Base-by-base conservation (phyloP, 2,797 vertebrate species). In the Australoheros facetus region DNA sequence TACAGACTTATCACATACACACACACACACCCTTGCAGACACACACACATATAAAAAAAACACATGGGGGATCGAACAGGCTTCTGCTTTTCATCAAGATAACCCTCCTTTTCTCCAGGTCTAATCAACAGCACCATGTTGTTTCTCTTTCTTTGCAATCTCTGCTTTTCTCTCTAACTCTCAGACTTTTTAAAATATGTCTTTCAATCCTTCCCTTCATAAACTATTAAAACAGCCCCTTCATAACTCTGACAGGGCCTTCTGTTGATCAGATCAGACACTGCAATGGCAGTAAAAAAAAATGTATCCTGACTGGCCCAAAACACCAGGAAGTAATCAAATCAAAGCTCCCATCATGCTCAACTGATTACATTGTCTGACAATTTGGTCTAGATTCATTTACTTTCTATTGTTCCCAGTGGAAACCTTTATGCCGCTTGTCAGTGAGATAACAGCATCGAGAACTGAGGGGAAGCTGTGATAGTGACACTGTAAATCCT, bases 71-170 rank as follows among this genome's bases (percentile, higher is more conserved):
- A 70, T 83, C 73, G 64, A 82, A 80, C 73, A 71, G 81, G 76
- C 81, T 64, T 91, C 89, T 94, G 91, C 82, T 88, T 91, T 87
- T 84, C 86, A 89, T 93, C 90, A 92, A 73, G 87, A 91, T 84
- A 85, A 87, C 66, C 72, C 79, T 66, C 59, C 42, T n/a, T 56
- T 56, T 80, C 78, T 77, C 71, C 37, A 23, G 39, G 26, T 57
- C 55, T 11, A 70, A 81, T 64, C 77, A 60, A 83, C 78, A 11
- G 56, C 64, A 32, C 39, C 71, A 23, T 77, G 13, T 62, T 73
- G 45, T 83, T 77, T 78, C 54, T 79, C 39, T 58, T 23, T 73
- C 37, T 54, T 60, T 14, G 7, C 4, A 1, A 32, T 66, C 57
- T 77, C 64, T 34, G 16, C 19, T 62, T 73, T n/a, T 72, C 28